Evolutionary conservation across 2,113 vertebrate genomes (phyloP).

Genomic region (Ondatra zibethicus): DNA sequence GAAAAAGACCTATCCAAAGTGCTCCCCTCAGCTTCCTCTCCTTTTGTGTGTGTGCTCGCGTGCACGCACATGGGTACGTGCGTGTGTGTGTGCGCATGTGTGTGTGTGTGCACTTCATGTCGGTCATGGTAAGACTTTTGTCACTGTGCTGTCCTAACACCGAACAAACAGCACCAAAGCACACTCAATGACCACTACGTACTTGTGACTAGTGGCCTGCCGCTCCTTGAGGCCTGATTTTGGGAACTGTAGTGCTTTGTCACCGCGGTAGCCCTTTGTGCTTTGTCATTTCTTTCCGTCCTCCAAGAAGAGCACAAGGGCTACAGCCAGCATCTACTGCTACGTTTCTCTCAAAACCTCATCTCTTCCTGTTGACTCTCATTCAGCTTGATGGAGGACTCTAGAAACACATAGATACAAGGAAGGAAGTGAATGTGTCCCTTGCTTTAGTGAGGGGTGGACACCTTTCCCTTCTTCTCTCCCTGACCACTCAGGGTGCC

Average conservation of each 20-base stretch:
- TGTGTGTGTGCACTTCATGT: too few species aligned
- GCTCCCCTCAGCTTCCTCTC: not conserved
- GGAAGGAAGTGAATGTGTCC: not conserved
- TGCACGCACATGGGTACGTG: too few species aligned
- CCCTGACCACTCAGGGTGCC: not conserved
- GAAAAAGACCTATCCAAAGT: not conserved
- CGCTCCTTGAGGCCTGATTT: not conserved
- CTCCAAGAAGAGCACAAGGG: not conserved
- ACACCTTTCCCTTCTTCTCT: not conserved
- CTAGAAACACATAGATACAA: not conserved
- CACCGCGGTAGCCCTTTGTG: not conserved
- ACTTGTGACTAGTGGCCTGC: not conserved
- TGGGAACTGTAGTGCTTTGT: not conserved
- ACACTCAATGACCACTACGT: too few species aligned
- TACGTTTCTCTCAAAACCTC: not conserved
- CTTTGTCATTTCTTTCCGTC: not conserved
- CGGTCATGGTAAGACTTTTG: not conserved
- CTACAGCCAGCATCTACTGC: not conserved
- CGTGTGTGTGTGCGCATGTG: rapidly evolving
- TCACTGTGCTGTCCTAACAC: too few species aligned
- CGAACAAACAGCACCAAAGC: too few species aligned
- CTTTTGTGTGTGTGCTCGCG: too few species aligned
- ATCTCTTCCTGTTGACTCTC: not conserved
- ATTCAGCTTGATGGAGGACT: not conserved
- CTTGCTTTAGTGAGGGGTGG: not conserved